phyloP scores from a whole-genome alignment of 1,140 invertebrate species.

The Eurosta solidaginis region DNA sequence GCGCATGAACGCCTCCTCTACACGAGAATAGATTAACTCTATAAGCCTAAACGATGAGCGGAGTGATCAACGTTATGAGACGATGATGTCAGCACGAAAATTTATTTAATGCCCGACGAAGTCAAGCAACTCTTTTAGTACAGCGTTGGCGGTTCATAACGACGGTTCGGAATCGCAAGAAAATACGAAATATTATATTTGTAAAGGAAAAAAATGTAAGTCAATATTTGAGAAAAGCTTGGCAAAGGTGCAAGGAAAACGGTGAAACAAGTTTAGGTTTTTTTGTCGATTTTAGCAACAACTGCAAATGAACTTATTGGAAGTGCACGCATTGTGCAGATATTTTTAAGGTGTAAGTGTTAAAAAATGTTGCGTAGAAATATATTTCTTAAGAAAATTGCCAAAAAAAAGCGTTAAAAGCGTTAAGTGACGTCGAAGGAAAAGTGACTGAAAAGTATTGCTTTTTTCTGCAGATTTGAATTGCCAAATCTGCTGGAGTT shows the following conservation, averaged over 20 bases:
- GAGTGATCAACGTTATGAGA: neutral
- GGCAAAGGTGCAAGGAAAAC: conserved; percentile 14
- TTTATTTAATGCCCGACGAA: conserved; percentile 34
- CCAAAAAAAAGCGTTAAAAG: too few relatives aligned
- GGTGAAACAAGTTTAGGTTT: conserved; percentile 17
- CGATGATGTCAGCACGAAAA: conserved; percentile 36
- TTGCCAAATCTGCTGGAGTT: neutral
- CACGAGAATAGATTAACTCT: neutral
- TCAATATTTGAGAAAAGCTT: conserved; percentile 7
- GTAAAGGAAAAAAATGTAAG: conserved; percentile 16
- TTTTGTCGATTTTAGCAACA: neutral
- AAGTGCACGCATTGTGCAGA: neutral
- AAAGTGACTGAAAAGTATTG: neutral
- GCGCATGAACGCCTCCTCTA: neutral
- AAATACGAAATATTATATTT: conserved; percentile 8
- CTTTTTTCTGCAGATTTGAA: neutral
- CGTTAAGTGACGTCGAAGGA: too few relatives aligned
- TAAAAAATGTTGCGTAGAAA: too few relatives aligned
- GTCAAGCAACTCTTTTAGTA: conserved; percentile 36
- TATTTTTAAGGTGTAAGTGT: too few relatives aligned
- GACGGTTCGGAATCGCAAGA: conserved; percentile 31
- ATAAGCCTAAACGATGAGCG: neutral
- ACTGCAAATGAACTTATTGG: neutral
- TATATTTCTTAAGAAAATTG: too few relatives aligned
- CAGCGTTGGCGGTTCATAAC: conserved; percentile 37